These are phyloP conservation scores for Rhea americana DNA, from an alignment of 2,113 vertebrate genomes.

Conservation along the genomic window DNA sequence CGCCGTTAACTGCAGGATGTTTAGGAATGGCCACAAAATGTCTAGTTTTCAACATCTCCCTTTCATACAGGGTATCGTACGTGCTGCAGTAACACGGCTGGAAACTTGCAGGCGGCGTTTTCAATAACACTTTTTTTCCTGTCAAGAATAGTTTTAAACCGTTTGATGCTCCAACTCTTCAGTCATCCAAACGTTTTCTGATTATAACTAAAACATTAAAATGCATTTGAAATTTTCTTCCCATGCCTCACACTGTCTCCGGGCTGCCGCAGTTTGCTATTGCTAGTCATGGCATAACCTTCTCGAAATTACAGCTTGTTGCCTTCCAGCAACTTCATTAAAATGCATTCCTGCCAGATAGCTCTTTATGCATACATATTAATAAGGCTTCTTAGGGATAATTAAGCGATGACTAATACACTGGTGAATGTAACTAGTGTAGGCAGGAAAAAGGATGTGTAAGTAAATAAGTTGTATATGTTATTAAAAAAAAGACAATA, in stretches of 20 bases:
- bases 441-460: slow-evolving; percentile 18
- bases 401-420: slow-evolving; percentile 69
- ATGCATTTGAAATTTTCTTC: slow-evolving; percentile 6
- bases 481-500: slow-evolving; percentile 31
- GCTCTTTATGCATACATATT: slow-evolving; percentile 65
- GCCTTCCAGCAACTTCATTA: slow-evolving; percentile 68
- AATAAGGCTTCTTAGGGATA: slow-evolving; percentile 71
- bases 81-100: fast-evolving
- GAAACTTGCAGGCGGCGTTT: fast-evolving
- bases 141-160: background rate
- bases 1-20: fast-evolving
- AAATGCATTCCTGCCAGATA: slow-evolving; percentile 65
- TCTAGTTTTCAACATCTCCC: fast-evolving
- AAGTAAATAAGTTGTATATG: slow-evolving; percentile 12
- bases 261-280: slow-evolving; percentile 9
- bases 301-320: slow-evolving; percentile 56
- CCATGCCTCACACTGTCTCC: background rate
- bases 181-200: background rate
- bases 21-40: background rate
- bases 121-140: background rate
- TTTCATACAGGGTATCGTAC: fast-evolving
- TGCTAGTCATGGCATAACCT: slow-evolving; percentile 46
- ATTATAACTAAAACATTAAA: slow-evolving; percentile 57
- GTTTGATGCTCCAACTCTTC: background rate
- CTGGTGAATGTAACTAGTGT: slow-evolving; percentile 30